Percentiles rank a stretch among this genome's conserved stretches.
These are phyloP conservation scores for Globodera ellingtonae DNA, from an alignment of 1,140 invertebrate species.

Conservation along the genomic window DNA sequence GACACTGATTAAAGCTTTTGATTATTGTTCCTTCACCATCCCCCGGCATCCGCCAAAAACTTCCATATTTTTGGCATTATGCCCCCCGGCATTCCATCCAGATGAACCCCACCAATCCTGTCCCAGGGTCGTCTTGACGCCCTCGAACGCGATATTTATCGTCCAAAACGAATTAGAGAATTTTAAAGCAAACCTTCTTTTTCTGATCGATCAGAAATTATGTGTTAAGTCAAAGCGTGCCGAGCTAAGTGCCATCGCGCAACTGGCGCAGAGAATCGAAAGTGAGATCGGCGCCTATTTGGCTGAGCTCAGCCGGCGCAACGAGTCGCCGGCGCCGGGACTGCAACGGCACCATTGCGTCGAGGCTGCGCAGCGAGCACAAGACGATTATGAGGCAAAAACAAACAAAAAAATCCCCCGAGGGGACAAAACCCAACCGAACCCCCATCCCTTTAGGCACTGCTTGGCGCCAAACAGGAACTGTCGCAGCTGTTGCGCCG, in stretches of 20 bases:
- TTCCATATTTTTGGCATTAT: too few species aligned
- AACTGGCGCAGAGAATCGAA: constrained; percentile 36
- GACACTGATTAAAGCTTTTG: too few species aligned
- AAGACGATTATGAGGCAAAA: constrained; percentile 23
- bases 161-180: too few species aligned
- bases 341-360: constrained; percentile 30
- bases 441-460: constrained; percentile 10
- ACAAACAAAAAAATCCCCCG: background rate
- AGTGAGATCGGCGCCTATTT: constrained; percentile 36
- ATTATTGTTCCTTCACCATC: too few species aligned
- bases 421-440: too few species aligned
- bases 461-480: constrained; percentile 31
- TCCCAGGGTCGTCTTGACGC: too few species aligned
- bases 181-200: too few species aligned
- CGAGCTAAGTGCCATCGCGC: constrained; percentile 31
- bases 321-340: constrained; percentile 17
- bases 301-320: constrained; percentile 30
- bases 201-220: too few species aligned
- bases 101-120: too few species aligned
- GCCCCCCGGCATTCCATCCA: too few species aligned
- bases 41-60: too few species aligned
- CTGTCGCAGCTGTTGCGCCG: constrained; percentile 27
- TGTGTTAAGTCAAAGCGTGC: constrained; percentile 14
- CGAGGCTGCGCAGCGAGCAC: constrained; percentile 27
- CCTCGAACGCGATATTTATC: too few species aligned